Evolutionary conservation across 2,113 vertebrate genomes (phyloP).

Genomic region (Pipa parva): DNA sequence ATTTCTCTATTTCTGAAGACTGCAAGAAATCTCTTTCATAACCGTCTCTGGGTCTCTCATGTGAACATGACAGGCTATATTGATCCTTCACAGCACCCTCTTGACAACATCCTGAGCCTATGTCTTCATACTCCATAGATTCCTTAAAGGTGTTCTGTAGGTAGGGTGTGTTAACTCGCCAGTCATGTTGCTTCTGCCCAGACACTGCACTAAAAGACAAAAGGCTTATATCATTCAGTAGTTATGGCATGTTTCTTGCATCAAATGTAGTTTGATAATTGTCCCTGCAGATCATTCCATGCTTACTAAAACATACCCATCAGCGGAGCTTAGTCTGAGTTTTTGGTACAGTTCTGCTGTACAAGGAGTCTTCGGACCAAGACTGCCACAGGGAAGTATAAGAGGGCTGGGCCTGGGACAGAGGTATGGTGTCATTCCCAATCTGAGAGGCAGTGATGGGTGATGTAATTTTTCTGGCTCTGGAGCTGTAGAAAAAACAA

Average conservation of each 20-base stretch:
- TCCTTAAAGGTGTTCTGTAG: conserved; percentile 1
- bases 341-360: conserved; percentile 61
- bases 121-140: not conserved
- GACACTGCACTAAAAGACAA: conserved; percentile 4
- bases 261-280: no score
- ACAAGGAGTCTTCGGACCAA: conserved; percentile 46
- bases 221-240: not conserved
- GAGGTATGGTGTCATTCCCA: conserved; percentile 47
- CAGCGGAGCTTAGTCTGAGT: conserved; percentile 49
- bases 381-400: not conserved
- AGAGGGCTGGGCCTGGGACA: conserved; percentile 42
- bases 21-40: conserved; percentile 21
- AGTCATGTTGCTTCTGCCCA: not conserved
- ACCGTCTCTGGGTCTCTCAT: not conserved
- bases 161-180: not conserved
- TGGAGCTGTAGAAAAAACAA: conserved; percentile 31
- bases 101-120: not conserved
- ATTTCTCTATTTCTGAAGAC: not conserved
- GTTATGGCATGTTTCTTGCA: not conserved
- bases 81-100: not conserved
- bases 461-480: conserved; percentile 26
- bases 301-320: not conserved
- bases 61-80: not conserved
- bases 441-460: not conserved
- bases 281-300: no score